phyloP scores from a whole-genome alignment of 2,888 invertebrate genomes.

The Eupeodes latifasciatus region DNA sequence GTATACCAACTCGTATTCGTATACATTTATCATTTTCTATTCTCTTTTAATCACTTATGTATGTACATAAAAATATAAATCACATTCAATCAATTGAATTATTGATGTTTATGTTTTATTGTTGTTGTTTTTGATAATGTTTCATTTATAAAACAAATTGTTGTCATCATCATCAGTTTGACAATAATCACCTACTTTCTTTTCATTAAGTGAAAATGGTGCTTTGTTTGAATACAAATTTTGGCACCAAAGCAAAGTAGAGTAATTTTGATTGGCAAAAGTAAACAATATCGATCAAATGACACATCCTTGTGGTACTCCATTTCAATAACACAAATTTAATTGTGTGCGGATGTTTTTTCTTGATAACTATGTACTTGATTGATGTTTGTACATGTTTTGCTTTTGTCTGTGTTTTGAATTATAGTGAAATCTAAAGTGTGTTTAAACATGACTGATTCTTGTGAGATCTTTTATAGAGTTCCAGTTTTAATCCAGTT shows the following conservation, averaged over 20 bases:
- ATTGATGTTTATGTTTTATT: constrained; percentile 3
- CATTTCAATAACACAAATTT: neutral
- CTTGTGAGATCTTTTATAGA: no score
- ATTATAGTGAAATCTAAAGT: no score
- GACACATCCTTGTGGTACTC: constrained; percentile 20
- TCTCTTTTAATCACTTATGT: constrained; percentile 12
- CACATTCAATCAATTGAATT: constrained; percentile 22
- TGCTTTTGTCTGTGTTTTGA: no score
- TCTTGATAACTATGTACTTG: no score
- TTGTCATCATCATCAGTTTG: constrained; percentile 40
- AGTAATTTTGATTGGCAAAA: neutral
- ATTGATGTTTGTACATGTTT: neutral
- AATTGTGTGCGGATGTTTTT: neutral
- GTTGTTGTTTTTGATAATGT: constrained; percentile 27
- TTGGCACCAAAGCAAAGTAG: neutral
- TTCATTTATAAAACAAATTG: constrained; percentile 13
- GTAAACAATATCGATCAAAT: neutral
- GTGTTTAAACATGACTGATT: no score
- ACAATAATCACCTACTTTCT: constrained; percentile 59
- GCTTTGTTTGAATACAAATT: constrained; percentile 1
- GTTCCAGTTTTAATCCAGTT: no score
- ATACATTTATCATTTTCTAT: constrained; percentile 38
- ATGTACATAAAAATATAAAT: neutral
- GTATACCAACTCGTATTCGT: neutral
- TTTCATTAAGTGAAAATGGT: constrained; percentile 21